Evolutionary conservation across 2,888 invertebrate genomes (phyloP).

Genomic region (Xestia sexstrigata): DNA sequence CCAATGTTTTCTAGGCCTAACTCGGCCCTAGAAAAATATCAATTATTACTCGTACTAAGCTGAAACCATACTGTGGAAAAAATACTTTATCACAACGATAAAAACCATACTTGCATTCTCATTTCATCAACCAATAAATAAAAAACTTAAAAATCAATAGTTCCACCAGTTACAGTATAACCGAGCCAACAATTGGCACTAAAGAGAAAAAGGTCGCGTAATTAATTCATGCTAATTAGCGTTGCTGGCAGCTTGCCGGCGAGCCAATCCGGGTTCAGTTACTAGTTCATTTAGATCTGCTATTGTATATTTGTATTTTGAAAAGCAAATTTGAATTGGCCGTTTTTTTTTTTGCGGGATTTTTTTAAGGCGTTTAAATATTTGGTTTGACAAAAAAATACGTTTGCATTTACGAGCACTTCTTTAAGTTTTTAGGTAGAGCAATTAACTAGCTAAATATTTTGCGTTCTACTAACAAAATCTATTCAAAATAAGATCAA

Average conservation of each 20-base stretch:
- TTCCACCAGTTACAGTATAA: constrained; percentile 34
- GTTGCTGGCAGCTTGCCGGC: constrained; percentile 57
- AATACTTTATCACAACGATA: background rate
- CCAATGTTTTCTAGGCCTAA: no score
- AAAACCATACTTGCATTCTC: background rate
- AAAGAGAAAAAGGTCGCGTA: constrained; percentile 50
- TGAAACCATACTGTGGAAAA: background rate
- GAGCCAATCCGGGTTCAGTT: constrained; percentile 13
- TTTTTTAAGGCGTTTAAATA: background rate
- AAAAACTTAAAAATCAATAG: constrained; percentile 41
- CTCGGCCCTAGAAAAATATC: no score
- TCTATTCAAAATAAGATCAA: no score
- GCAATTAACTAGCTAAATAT: background rate
- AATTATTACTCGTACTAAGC: background rate
- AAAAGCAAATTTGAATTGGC: constrained; percentile 17
- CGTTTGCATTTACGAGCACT: no score
- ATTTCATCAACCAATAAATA: constrained; percentile 1
- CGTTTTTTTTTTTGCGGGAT: background rate
- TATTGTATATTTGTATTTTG: constrained; percentile 42
- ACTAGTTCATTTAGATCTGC: constrained; percentile 40
- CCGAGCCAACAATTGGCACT: constrained; percentile 58
- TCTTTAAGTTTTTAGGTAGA: background rate
- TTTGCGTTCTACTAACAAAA: background rate
- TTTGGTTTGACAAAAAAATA: no score
- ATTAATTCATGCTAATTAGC: constrained; percentile 65